Evolutionary conservation across 1,140 invertebrate genomes (phyloP), one percentile per base, ranked within the genome.

Genomic region (Mactra quadrangularis): DNA sequence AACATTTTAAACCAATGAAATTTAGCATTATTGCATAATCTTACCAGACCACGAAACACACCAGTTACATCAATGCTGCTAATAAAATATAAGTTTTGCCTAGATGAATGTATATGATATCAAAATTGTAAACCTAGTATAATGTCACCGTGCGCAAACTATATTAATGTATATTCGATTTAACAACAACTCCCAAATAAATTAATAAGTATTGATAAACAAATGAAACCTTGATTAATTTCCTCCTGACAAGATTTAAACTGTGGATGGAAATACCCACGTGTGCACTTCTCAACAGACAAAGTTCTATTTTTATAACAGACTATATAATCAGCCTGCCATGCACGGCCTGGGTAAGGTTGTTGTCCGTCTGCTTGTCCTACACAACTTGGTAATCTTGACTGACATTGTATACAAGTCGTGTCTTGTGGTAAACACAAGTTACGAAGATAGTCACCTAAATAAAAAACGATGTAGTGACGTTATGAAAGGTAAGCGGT

Each of bases 271-370:
- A 86, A 86, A 71, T 75, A 86, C 19, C 75, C 76, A 22, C 41
- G 35, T 15, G 29, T 29, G 52, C 85, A 86, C 19, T 62, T 41
- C 38, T 74, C 52, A 9, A 75, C 27, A 33, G 74, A 55, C 11
- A 86, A 68, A 0, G 85, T 86, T 38, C 85, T 86, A 41, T 86
- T 84, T 25, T 84, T 84, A 29, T 75, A 75, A 60, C 87, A 86
- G 15, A 52, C 31, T 1, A 86, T 70, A 33, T 88, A 84, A 25
- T 83, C 70, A 3, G 85, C 31, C 27, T 62, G 79, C 85, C 83
- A 87, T 55, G 70, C n/a, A 4, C 70, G 76, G 2, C 77, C 66
- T 3, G 81, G 77, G 52, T 79, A 84, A 0, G 71, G 55, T 15
- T 88, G 55, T 3, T 33, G 25, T 19, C 85, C 87, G 52, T 88